Evolutionary conservation across 1,140 invertebrate species (phyloP).

Genomic region (Camponotus floridanus): DNA sequence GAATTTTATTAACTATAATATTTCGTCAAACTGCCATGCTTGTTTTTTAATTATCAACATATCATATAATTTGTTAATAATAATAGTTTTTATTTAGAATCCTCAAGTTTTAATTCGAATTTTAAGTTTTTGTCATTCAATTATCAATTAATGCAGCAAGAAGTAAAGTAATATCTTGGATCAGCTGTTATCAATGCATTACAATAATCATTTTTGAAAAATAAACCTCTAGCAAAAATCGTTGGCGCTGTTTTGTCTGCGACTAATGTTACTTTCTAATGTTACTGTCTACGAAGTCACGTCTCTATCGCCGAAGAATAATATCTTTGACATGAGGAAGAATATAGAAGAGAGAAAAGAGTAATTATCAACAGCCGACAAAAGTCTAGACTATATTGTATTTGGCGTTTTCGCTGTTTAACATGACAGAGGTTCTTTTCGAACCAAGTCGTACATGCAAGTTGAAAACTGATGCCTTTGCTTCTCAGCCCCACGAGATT

Average conservation of each 20-base stretch:
- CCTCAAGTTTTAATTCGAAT: not conserved
- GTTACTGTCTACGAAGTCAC: not conserved
- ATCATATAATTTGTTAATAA: not conserved
- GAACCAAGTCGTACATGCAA: constrained; percentile 4
- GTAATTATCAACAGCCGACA: constrained; percentile 35
- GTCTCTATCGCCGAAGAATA: constrained; percentile 22
- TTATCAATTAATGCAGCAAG: not conserved
- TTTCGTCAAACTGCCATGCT: not conserved
- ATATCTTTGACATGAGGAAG: not conserved
- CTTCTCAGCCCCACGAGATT: constrained; percentile 48
- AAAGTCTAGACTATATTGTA: constrained; percentile 6
- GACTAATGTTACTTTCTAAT: constrained; percentile 5
- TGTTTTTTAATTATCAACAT: not conserved
- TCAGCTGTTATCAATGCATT: not conserved
- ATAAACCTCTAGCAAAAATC: constrained; percentile 12
- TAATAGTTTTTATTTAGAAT: not conserved
- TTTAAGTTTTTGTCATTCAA: not conserved
- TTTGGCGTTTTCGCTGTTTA: constrained; percentile 51
- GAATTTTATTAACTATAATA: not conserved
- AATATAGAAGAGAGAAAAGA: too few relatives aligned
- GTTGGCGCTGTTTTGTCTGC: not conserved
- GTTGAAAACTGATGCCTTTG: constrained; percentile 29
- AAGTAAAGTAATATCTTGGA: not conserved
- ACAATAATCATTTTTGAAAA: not conserved
- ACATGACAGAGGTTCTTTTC: constrained; percentile 47